phyloP scores from a whole-genome alignment of 2,113 vertebrate genomes.

The Halichoerus grypus region DNA sequence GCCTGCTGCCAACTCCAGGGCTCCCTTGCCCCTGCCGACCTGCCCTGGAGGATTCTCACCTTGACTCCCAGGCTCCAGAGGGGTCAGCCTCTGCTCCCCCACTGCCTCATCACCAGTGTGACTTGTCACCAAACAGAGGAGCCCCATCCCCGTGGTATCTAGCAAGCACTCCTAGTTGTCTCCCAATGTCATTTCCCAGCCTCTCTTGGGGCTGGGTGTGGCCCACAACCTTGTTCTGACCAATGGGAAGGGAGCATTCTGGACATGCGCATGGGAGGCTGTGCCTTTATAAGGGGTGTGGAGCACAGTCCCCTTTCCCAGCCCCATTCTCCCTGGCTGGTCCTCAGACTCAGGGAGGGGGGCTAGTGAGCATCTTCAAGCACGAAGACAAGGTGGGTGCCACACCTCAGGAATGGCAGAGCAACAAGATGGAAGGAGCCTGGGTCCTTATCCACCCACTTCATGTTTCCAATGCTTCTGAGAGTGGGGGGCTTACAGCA shows the following conservation, averaged over 20 bases:
- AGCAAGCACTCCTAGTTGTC: neutral
- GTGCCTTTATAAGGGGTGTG: neutral
- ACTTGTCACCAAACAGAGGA: neutral
- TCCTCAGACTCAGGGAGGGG: neutral
- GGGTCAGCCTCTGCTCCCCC: neutral
- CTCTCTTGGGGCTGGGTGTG: neutral
- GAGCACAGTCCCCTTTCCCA: no score
- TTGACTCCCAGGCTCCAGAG: neutral
- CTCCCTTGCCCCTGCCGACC: neutral
- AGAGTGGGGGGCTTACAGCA: neutral
- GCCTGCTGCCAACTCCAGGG: neutral
- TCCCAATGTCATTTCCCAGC: neutral
- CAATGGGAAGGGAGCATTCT: neutral
- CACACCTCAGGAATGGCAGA: neutral
- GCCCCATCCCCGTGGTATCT: neutral
- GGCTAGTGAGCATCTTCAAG: neutral
- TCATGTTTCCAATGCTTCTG: neutral
- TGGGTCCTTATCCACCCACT: neutral
- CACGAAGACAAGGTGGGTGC: neutral
- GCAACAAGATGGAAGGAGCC: neutral
- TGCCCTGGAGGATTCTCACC: neutral
- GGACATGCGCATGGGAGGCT: neutral
- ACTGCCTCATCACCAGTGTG: neutral
- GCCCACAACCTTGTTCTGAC: neutral
- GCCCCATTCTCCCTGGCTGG: neutral